Evolutionary conservation across 2,113 vertebrate species (phyloP).

Genomic region (Dromiciops gliroides): DNA sequence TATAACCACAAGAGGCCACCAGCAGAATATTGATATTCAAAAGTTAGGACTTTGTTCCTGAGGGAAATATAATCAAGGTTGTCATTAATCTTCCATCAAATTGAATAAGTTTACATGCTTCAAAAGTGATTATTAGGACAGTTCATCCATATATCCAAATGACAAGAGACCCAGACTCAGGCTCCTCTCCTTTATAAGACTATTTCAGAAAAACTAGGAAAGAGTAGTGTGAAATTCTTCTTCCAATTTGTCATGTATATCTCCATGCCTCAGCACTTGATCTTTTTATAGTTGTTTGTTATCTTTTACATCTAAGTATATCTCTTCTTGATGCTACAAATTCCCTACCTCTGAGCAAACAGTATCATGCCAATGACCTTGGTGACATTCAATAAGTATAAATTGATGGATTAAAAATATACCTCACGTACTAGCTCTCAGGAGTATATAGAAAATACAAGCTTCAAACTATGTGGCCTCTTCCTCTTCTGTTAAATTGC

Average conservation of each 20-base stretch:
- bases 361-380: slow-evolving; percentile 1
- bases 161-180: neutral
- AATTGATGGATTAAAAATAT: slow-evolving; percentile 60
- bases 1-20: neutral
- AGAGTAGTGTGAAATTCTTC: neutral
- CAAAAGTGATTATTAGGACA: neutral
- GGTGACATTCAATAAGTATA: slow-evolving; percentile 45
- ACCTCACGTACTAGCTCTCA: slow-evolving; percentile 59
- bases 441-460: slow-evolving; percentile 51
- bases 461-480: slow-evolving; percentile 21
- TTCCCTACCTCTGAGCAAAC: slow-evolving; percentile 1
- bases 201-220: neutral
- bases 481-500: slow-evolving; percentile 38
- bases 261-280: neutral
- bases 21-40: neutral
- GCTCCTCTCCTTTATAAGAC: neutral
- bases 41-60: neutral
- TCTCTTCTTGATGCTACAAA: neutral
- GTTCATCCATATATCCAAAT: neutral
- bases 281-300: neutral
- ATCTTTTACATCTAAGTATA: neutral
- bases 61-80: neutral
- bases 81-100: neutral
- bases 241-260: neutral
- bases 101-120: neutral